Evolutionary conservation across 2,888 invertebrate genomes (phyloP), one percentile per base, ranked within the genome.

Genomic region (Elysia crispata): DNA sequence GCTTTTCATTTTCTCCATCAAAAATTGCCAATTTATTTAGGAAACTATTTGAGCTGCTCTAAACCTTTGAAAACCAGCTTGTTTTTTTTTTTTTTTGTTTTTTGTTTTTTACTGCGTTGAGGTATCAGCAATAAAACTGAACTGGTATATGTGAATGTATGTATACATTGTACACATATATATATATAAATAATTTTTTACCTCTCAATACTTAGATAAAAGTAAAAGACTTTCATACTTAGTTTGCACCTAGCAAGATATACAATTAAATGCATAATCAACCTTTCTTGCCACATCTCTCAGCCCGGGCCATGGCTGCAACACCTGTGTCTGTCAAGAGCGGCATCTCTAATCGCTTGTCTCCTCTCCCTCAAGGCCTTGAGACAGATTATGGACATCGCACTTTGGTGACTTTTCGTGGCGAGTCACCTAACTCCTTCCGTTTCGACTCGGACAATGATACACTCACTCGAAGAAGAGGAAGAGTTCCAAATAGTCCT

Each of bases 391-490:
- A 41, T 41, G 41, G 41, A 3, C 41, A 41, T 3, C 79, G 70
- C n/a, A 76, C 76, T 11, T 83, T 83, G 66, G 66, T 70, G 23
- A 83, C 83, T 28, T 83, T 83, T 67, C 76, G 83, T 30, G 83
- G 83, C 6, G 83, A 83, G 6, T 83, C 83, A 1, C 83, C 83
- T 0, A 81, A 80, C 60, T 81, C 80, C 74, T 83, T 83, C 76
- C 79, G 75, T 8, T 83, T 83, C 75, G 83, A 81, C 41, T 81
- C 81, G 18, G 81, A 81, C 78, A 80, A 62, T 72, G 80, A 81
- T 76, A 83, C 83, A 18, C 60, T 83, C 62, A 81, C 83, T 25
- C 69, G 77, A 13, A 31, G 33, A 23, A 60, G 41, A 41, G 41
- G 41, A 41, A 41, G 41, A 41, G 11, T 41, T 41, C 41, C 41